phyloP scores from a whole-genome alignment of 1,140 invertebrate species.

The Subanguina moxae region DNA sequence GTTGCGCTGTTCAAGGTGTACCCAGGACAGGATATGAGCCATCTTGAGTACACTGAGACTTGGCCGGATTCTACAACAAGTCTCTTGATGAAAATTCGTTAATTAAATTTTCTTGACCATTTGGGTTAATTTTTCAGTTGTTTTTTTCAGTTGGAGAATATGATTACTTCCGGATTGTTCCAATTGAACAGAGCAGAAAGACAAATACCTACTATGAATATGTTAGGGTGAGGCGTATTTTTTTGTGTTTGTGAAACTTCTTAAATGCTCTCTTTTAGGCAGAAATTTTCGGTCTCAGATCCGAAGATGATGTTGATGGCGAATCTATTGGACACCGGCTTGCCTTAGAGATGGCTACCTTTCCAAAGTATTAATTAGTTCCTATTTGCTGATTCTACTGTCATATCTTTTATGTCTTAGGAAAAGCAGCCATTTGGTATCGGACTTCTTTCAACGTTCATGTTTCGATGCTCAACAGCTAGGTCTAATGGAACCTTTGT shows the following conservation, averaged over 20 bases:
- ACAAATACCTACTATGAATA: slow-evolving; percentile 27
- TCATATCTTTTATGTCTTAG: not conserved
- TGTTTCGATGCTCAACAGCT: slow-evolving; percentile 10
- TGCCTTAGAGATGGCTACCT: not conserved
- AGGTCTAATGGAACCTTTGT: not conserved
- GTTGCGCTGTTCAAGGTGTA: slow-evolving; percentile 21
- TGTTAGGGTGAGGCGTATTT: slow-evolving; percentile 13
- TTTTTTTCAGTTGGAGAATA: slow-evolving; percentile 20
- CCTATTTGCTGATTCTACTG: not conserved
- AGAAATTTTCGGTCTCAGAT: slow-evolving; percentile 6
- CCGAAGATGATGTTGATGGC: not conserved
- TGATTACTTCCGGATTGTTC: slow-evolving; percentile 13
- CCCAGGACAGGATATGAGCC: not conserved
- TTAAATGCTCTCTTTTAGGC: not conserved
- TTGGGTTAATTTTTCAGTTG: no score
- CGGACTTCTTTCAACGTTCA: slow-evolving; percentile 14
- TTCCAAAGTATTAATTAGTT: slow-evolving; percentile 5
- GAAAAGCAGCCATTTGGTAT: not conserved
- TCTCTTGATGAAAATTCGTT: not conserved
- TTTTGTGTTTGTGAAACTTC: not conserved
- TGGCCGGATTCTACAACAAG: not conserved
- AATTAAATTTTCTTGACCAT: no score
- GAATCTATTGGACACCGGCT: slow-evolving; percentile 8
- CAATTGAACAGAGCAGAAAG: slow-evolving; percentile 4
- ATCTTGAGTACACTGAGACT: not conserved